These are phyloP conservation scores for Cerastis leucographa DNA, from an alignment of 2,888 invertebrate species.

Conservation along the genomic window DNA sequence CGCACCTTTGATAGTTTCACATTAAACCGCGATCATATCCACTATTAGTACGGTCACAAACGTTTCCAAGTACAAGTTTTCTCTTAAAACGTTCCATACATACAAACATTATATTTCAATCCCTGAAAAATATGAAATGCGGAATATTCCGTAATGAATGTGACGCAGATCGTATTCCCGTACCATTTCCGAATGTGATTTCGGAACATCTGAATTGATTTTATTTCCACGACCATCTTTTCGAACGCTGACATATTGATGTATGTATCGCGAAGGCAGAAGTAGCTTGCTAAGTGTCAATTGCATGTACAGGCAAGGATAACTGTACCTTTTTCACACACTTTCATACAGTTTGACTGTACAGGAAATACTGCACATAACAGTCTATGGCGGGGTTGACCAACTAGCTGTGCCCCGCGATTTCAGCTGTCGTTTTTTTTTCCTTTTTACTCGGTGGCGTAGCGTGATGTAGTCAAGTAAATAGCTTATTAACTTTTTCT, in stretches of 20 bases:
- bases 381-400: no score
- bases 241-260: slow-evolving; percentile 29
- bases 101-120: neutral
- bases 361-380: no score
- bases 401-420: no score
- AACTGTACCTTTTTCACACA: neutral
- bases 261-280: slow-evolving; percentile 19
- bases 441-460: neutral
- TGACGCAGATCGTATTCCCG: slow-evolving; percentile 32
- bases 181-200: slow-evolving; percentile 48
- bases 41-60: neutral
- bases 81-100: neutral
- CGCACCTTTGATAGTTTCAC: neutral
- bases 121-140: slow-evolving; percentile 33
- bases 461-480: neutral
- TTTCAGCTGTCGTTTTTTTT: neutral
- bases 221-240: slow-evolving; percentile 41
- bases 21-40: neutral
- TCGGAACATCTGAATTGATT: slow-evolving; percentile 37
- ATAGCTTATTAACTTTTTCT: neutral
- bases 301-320: no score
- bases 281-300: neutral
- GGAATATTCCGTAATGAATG: slow-evolving; percentile 49
- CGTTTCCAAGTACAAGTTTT: neutral
- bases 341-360: no score